Base-by-base conservation (phyloP, 37 sponge, comb jelly and placozoan genomes). In the Tethya wilhelma region DNA sequence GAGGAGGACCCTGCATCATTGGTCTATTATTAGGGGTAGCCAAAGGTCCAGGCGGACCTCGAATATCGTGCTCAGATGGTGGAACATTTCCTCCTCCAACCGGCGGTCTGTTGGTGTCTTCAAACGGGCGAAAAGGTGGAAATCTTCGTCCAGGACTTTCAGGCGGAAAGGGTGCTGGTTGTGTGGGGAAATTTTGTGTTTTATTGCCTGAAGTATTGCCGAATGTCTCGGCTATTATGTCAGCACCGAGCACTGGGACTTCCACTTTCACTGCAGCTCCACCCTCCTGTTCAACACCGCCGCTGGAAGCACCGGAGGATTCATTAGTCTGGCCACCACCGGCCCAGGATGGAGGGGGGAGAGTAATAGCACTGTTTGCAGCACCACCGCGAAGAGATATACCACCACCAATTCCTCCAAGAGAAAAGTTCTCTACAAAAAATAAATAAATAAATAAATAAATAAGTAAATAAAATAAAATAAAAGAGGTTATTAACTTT, bases 151-250 rank as follows among this genome's bases (percentile, higher is more conserved):
- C n/a, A n/a, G n/a, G n/a, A n/a, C n/a, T n/a, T n/a, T n/a, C n/a
- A n/a, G n/a, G n/a, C n/a, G n/a, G n/a, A n/a, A n/a, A n/a, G n/a
- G n/a, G n/a, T n/a, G n/a, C n/a, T n/a, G n/a, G n/a, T n/a, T n/a
- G n/a, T n/a, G n/a, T n/a, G n/a, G n/a, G n/a, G n/a, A n/a, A n/a
- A n/a, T n/a, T n/a, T n/a, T n/a, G n/a, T n/a, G n/a, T n/a, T n/a
- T n/a, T n/a, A n/a, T n/a, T n/a, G n/a, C n/a, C n/a, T n/a, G n/a
- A n/a, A n/a, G n/a, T n/a, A 1, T 67, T 71, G 65, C 69, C 75
- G 76, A 87, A 87, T 5, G 67, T 64, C 34, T 80, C 68, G 4
- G 74, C 75, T 5, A 87, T 87, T 30, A 87, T 87, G 40, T 87
- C 88, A 59, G 88, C 88, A 1, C 88, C 88, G 31, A 87, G 71